These are phyloP conservation scores for Myotis davidii DNA, from an alignment of 2,113 vertebrate genomes.

Conservation along the genomic window DNA sequence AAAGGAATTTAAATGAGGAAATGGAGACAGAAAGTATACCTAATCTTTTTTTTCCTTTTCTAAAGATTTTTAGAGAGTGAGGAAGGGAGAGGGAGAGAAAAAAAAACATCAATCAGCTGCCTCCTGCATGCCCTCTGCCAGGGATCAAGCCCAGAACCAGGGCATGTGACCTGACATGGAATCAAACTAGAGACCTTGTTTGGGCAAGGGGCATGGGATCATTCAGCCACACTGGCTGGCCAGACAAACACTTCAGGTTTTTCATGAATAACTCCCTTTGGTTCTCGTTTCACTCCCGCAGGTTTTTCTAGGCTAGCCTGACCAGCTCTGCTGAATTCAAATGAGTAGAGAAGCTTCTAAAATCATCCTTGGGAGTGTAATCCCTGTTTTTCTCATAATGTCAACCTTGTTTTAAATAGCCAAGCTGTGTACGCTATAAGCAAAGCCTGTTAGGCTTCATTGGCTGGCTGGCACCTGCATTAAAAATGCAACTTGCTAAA, in stretches of 20 bases:
- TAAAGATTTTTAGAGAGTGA: no score
- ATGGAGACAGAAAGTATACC: no score
- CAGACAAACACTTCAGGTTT: neutral
- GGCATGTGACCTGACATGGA: no score
- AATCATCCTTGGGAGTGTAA: neutral
- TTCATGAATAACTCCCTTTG: conserved; percentile 25
- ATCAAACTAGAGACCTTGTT: no score
- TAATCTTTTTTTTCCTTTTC: no score
- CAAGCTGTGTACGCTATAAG: neutral
- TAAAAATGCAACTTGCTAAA: conserved; percentile 56
- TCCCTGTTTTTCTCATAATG: conserved; percentile 53
- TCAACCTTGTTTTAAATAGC: conserved; percentile 54
- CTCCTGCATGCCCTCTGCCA: no score
- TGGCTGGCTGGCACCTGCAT: conserved; percentile 20
- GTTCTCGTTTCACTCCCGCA: neutral
- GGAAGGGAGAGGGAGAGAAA: no score
- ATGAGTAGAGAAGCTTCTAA: conserved; percentile 50
- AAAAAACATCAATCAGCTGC: no score
- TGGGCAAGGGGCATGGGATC: no score
- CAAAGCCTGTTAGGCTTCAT: conserved; percentile 28
- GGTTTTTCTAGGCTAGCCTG: conserved; percentile 29
- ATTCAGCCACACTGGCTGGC: no score
- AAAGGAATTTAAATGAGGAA: no score
- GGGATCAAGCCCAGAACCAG: no score
- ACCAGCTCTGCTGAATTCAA: conserved; percentile 52